A percentile compares a stretch with the other conserved stretches of the same genome.
These are phyloP conservation scores for Xanthorhoe designata DNA, from an alignment of 2,888 invertebrate species.

Conservation along the genomic window DNA sequence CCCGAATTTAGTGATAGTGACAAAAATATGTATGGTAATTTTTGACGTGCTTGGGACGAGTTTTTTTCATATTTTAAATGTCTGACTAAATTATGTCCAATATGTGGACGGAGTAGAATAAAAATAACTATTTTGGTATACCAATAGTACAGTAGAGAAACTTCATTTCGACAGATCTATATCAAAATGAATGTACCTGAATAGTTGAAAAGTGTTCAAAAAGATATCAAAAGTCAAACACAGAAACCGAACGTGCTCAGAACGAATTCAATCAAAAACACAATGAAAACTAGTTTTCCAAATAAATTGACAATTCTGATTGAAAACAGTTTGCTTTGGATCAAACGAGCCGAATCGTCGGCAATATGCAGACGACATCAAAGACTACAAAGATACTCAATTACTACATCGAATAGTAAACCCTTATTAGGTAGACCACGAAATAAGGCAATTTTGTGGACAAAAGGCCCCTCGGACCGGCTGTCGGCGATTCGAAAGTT, in stretches of 20 bases:
- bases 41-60: too few species aligned
- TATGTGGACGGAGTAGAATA: too few species aligned
- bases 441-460: constrained; percentile 82
- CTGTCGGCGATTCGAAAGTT: constrained; percentile 80
- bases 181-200: too few species aligned
- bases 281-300: constrained; percentile 38
- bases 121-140: too few species aligned
- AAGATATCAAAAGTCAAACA: constrained; percentile 8
- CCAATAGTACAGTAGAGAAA: too few species aligned
- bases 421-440: constrained; percentile 77
- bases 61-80: too few species aligned
- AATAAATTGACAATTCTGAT: constrained; percentile 51
- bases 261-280: constrained; percentile 27
- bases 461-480: constrained; percentile 72
- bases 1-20: too few species aligned
- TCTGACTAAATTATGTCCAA: too few species aligned
- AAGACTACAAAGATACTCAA: constrained; percentile 75
- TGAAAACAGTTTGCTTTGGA: constrained; percentile 52
- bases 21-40: too few species aligned
- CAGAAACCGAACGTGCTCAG: constrained; percentile 11
- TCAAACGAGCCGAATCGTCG: constrained; percentile 57
- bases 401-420: constrained; percentile 77
- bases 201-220: constrained; percentile 2
- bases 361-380: constrained; percentile 73
- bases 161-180: too few species aligned